These are phyloP conservation scores for Lucilia cuprina DNA, from an alignment of 1,140 invertebrate species.

Conservation along the genomic window DNA sequence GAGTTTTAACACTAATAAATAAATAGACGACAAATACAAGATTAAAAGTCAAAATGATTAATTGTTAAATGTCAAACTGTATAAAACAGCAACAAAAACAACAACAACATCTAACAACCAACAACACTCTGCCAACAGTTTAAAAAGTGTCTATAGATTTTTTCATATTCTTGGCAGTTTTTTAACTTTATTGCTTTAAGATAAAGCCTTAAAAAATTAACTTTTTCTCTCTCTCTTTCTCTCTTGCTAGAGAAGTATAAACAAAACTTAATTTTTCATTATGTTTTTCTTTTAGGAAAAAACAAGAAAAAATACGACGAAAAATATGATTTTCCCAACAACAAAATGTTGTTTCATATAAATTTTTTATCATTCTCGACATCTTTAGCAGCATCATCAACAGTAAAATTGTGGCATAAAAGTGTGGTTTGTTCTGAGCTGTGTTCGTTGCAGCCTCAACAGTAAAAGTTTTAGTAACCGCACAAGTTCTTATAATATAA, in stretches of 20 bases:
- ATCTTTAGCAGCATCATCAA: not conserved
- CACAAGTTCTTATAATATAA: not conserved
- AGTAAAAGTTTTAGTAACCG: not conserved
- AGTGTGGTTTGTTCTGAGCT: not conserved
- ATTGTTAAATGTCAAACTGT: conserved; percentile 30
- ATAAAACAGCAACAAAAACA: not conserved
- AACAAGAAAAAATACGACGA: not conserved
- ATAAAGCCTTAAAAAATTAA: not conserved
- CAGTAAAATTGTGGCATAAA: not conserved
- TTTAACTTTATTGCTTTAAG: not conserved
- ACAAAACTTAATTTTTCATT: conserved; percentile 3
- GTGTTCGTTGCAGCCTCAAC: not conserved
- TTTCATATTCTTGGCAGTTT: not conserved
- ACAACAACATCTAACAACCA: not conserved
- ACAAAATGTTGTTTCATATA: not conserved
- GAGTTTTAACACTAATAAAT: conserved; percentile 3
- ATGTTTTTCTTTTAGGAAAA: not conserved
- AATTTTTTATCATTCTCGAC: not conserved
- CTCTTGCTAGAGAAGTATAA: not conserved
- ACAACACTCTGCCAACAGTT: not conserved
- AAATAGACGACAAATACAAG: not conserved
- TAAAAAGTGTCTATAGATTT: not conserved
- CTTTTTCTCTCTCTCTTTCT: not conserved
- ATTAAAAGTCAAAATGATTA: conserved; percentile 34
- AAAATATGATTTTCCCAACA: not conserved